A percentile compares a stretch with the other conserved stretches of the same genome.
These are phyloP conservation scores for Hydrophis major DNA, from an alignment of 2,797 vertebrate species.

Conservation along the genomic window DNA sequence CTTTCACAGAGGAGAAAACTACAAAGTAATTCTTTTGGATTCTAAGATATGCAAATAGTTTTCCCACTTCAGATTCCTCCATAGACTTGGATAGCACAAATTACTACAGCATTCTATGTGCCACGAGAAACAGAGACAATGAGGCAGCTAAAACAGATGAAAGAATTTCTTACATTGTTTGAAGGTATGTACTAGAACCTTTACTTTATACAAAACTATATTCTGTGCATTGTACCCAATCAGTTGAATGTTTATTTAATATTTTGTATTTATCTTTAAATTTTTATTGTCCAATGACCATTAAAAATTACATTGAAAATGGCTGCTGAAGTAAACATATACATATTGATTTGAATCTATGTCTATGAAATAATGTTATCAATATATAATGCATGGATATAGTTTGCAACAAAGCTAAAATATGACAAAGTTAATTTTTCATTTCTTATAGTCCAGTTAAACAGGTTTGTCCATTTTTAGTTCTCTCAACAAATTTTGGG, in stretches of 20 bases:
- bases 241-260: not conserved
- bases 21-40: conserved; percentile 60
- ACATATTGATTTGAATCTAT: conserved; percentile 3
- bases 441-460: not conserved
- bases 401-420: not conserved
- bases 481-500: not conserved
- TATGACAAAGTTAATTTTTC: not conserved
- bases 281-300: not conserved
- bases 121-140: conserved; percentile 54
- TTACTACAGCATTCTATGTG: conserved; percentile 68
- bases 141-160: conserved; percentile 63
- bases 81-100: conserved; percentile 71
- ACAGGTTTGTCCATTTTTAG: not conserved
- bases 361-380: not conserved
- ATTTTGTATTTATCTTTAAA: not conserved
- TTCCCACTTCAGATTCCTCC: conserved; percentile 67
- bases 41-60: conserved; percentile 75
- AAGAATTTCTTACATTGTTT: conserved; percentile 46
- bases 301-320: not conserved
- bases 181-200: conserved; percentile 44
- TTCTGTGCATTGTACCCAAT: not conserved
- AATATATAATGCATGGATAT: not conserved
- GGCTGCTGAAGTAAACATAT: not conserved
- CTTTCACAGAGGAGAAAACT: conserved; percentile 39
- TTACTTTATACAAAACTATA: conserved; percentile 53